Evolutionary conservation across 2,797 vertebrate genomes (phyloP).

Genomic region (Falco rusticolus): DNA sequence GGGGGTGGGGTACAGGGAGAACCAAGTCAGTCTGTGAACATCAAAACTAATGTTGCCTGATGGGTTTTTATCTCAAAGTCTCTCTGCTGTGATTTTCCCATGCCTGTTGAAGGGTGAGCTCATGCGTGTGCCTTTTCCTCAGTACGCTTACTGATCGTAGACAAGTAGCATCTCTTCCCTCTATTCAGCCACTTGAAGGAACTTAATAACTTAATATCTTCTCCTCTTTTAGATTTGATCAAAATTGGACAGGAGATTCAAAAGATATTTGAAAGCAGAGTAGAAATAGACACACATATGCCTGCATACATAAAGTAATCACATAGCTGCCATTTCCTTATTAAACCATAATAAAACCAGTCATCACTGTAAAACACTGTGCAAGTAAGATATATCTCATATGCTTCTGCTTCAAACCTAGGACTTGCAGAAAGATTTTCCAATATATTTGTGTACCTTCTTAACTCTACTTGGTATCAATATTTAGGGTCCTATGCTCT

Average conservation of each 20-base stretch:
- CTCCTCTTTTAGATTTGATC: slow-evolving; percentile 44
- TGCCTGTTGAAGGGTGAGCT: slow-evolving; percentile 48
- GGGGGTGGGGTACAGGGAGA: not conserved
- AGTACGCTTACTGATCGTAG: not conserved
- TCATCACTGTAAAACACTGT: not conserved
- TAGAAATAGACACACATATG: not conserved
- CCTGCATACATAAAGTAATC: slow-evolving; percentile 18
- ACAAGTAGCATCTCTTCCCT: slow-evolving; percentile 13
- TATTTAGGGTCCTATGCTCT: not conserved
- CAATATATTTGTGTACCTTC: not conserved
- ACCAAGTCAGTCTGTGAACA: not conserved
- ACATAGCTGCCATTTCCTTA: slow-evolving; percentile 31
- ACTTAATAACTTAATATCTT: slow-evolving; percentile 24
- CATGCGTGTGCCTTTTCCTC: not conserved
- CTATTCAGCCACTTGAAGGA: slow-evolving; percentile 14
- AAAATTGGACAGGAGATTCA: slow-evolving; percentile 32
- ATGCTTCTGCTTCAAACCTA: not conserved
- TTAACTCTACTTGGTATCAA: not conserved
- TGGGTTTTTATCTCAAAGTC: slow-evolving; percentile 34
- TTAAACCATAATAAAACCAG: slow-evolving; percentile 39
- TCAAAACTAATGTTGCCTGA: slow-evolving; percentile 37
- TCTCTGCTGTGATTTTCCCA: not conserved
- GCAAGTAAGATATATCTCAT: not conserved
- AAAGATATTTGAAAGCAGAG: slow-evolving; percentile 6
- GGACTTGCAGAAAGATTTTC: not conserved